Evolutionary conservation across 2,797 vertebrate species (phyloP).

Genomic region (Catostomus latipinnis): DNA sequence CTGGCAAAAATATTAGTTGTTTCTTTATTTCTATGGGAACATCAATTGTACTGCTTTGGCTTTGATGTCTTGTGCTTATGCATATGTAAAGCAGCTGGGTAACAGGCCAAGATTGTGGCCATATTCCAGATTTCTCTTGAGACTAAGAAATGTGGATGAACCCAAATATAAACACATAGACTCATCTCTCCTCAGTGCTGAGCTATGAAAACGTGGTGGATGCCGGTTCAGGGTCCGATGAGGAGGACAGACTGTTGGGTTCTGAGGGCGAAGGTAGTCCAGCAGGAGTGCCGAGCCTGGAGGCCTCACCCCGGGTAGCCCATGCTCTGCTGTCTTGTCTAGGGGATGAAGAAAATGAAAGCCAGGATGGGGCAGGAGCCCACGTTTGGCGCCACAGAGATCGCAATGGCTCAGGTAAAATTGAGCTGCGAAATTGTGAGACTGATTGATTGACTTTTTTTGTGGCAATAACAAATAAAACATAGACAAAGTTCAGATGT

Average conservation of each 20-base stretch:
- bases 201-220: conserved; percentile 92
- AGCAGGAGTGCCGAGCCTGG: conserved; percentile 81
- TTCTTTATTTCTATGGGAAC: background rate
- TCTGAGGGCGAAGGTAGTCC: conserved; percentile 88
- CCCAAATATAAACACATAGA: background rate
- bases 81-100: background rate
- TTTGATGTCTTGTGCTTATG: conserved; percentile 17
- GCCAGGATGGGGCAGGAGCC: conserved; percentile 78
- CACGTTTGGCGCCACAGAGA: conserved; percentile 85
- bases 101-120: background rate
- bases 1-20: background rate
- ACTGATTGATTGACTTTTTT: background rate
- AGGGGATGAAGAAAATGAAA: conserved; percentile 82
- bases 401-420: conserved; percentile 85
- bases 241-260: conserved; percentile 89
- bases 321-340: conserved; percentile 82
- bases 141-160: background rate
- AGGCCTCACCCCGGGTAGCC: conserved; percentile 85
- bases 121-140: background rate
- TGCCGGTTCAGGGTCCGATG: conserved; percentile 90
- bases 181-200: conserved; percentile 77
- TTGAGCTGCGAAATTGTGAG: background rate
- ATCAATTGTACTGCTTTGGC: background rate
- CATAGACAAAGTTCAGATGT: background rate
- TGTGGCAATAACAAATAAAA: background rate